Evolutionary conservation across 2,113 vertebrate genomes (phyloP).

Genomic region (Argyrosomus japonicus): DNA sequence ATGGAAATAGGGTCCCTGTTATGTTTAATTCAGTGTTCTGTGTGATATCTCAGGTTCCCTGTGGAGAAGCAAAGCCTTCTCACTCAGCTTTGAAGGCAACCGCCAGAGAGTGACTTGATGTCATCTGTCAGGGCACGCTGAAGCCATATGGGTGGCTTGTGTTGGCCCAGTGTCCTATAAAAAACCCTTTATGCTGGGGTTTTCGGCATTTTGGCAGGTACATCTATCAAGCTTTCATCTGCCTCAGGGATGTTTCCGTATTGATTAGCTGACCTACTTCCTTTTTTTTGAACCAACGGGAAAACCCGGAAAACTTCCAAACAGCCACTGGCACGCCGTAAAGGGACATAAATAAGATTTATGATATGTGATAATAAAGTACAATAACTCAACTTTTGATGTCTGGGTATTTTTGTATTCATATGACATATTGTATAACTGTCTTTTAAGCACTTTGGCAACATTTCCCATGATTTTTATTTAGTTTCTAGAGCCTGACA

Average conservation of each 20-base stretch:
- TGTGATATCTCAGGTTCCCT: slow-evolving; percentile 31
- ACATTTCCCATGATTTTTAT: no score
- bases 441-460: neutral
- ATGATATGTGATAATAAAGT: neutral
- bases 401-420: neutral
- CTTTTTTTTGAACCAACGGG: slow-evolving; percentile 5
- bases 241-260: slow-evolving; percentile 38
- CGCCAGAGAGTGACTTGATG: slow-evolving; percentile 9
- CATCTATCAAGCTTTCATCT: slow-evolving; percentile 48
- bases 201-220: slow-evolving; percentile 54
- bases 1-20: neutral
- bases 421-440: no score
- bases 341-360: neutral
- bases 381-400: neutral
- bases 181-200: slow-evolving; percentile 31
- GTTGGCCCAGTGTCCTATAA: slow-evolving; percentile 26
- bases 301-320: slow-evolving; percentile 21
- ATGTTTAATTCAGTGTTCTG: slow-evolving; percentile 35
- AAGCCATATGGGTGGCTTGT: slow-evolving; percentile 27
- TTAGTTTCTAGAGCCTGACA: neutral
- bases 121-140: slow-evolving; percentile 30
- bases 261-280: slow-evolving; percentile 63
- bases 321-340: neutral
- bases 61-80: slow-evolving; percentile 11
- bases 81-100: slow-evolving; percentile 27